Evolutionary conservation across 2,888 invertebrate genomes (phyloP).

Genomic region (Mechanitis mazaeus): DNA sequence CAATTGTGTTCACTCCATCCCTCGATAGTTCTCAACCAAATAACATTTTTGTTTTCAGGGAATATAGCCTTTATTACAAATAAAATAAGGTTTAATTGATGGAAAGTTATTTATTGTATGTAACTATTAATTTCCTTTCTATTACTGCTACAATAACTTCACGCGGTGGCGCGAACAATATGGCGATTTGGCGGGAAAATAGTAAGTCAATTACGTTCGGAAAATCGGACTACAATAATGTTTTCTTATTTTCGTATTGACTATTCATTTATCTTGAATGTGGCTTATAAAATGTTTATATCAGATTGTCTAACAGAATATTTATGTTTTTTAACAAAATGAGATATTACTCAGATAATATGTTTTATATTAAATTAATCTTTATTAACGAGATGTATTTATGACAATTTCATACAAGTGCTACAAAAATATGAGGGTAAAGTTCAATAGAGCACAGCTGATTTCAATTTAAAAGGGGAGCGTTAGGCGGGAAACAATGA

Average conservation of each 20-base stretch:
- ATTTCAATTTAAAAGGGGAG: constrained; percentile 53
- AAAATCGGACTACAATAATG: constrained; percentile 30
- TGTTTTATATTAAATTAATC: not conserved
- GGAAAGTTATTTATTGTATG: constrained; percentile 37
- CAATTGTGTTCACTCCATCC: constrained; percentile 41
- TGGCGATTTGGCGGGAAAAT: constrained; percentile 58
- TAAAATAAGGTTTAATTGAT: constrained; percentile 23
- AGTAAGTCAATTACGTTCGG: constrained; percentile 52
- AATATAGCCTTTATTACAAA: constrained; percentile 30
- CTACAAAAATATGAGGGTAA: constrained; percentile 30
- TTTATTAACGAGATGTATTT: constrained; percentile 21
- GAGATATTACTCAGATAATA: no score
- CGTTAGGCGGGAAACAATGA: constrained; percentile 46
- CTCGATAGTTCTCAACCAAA: constrained; percentile 42
- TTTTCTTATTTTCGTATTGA: not conserved
- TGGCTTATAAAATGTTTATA: no score
- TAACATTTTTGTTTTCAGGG: constrained; percentile 24
- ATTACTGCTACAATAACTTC: constrained; percentile 64
- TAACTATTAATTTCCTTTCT: constrained; percentile 70
- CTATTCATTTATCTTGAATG: not conserved
- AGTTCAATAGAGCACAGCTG: constrained; percentile 59
- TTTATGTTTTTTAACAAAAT: no score
- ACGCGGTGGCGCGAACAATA: constrained; percentile 59
- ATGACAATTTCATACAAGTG: constrained; percentile 24
- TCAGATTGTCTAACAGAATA: no score